These are phyloP conservation scores for Pristionchus fissidentatus DNA, from an alignment of 2,888 invertebrate species.

Conservation along the genomic window DNA sequence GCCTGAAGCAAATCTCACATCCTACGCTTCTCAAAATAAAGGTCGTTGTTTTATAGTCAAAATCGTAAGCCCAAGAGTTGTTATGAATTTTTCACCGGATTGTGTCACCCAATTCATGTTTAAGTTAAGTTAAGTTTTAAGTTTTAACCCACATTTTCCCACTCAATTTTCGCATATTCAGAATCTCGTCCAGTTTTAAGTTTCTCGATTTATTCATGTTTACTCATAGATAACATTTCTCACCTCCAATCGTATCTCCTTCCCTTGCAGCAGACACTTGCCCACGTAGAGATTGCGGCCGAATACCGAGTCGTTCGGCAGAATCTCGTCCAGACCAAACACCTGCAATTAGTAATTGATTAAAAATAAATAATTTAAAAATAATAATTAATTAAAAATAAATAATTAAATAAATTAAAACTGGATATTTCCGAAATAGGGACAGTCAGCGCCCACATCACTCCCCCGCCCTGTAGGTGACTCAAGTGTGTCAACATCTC, in stretches of 20 bases:
- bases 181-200: background rate
- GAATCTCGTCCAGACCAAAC: slow-evolving; percentile 64
- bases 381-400: no score
- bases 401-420: no score
- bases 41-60: background rate
- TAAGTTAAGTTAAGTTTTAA: no score
- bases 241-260: slow-evolving; percentile 70
- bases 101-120: background rate
- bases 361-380: no score
- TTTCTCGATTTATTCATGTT: slow-evolving; percentile 47
- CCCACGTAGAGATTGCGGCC: slow-evolving; percentile 71
- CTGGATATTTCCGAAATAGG: no score
- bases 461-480: no score
- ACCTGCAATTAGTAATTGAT: slow-evolving; percentile 53
- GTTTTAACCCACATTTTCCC: background rate
- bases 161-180: background rate
- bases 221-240: no score
- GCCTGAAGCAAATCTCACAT: no score
- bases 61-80: no score
- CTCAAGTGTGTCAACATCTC: no score
- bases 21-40: no score
- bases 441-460: no score
- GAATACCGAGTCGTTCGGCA: slow-evolving; percentile 57
- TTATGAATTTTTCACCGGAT: background rate
- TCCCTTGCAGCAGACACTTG: slow-evolving; percentile 65